Evolutionary conservation across 2,797 vertebrate genomes (phyloP), one percentile per base, ranked within the genome.

Genomic region (Agapornis canus): DNA sequence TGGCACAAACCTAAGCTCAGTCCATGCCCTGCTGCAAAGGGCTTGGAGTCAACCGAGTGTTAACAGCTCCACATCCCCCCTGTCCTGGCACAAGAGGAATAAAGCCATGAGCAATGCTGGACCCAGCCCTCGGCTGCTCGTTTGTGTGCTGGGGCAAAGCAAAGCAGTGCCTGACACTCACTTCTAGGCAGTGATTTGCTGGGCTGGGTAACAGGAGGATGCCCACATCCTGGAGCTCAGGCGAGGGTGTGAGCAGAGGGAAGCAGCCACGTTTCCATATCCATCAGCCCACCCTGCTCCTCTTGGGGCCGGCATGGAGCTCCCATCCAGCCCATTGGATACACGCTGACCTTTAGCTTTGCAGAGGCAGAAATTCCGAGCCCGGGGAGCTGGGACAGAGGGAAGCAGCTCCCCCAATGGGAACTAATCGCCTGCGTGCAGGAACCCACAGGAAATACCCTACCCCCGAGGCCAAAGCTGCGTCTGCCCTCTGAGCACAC

Each of bases 281-380:
- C 31, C 57, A 31, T 40, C 72, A 43, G 20, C 27, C 69, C 54
- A 25, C 22, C 59, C 87, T 54, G 85, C 43, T 94, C 60, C 57
- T 86, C 48, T 60, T 2, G 10, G 78, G 18, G 40, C 7, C 42
- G 80, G 85, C 93, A 78, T 61, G 49, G 54, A 95, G 92, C 63
- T 94, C 59, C 51, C 88, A 63, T 32, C 64, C 47, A 45, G 70
- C 85, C 47, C 77, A 26, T 77, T 3, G 94, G 94, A 92, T 92
- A 94, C 35, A 94, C 31, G 12, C 79, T 91, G 95, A 96, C 95
- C 96, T 96, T 68, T 82, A 78, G 18, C 61, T 94, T 40, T 65
- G 82, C 87, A 75, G 63, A 71, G 94, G 93, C 76, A 29, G 49
- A 8, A 60, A 91, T 84, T 64, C 79, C 82, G 95, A 86, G 93